Evolutionary conservation across 2,797 vertebrate genomes (phyloP), one percentile per base, ranked within the genome.

Genomic region (Salarias fasciatus): DNA sequence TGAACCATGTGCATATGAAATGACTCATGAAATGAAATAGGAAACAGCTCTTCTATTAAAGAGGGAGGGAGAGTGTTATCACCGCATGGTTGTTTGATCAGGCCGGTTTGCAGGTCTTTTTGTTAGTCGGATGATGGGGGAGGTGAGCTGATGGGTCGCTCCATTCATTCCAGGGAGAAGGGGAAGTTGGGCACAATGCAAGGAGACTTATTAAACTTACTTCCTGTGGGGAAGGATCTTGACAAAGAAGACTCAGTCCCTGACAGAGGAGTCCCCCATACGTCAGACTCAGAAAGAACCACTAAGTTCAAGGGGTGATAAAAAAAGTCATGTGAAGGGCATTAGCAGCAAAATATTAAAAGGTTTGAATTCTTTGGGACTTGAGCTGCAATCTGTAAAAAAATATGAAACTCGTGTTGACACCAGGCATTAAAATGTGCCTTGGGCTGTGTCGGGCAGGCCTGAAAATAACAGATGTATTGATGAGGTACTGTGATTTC

Each of bases 141-240:
- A 68, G 56, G 50, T 69, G 75, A 77, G 61, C 47, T 73, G 77
- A 89, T 83, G 81, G 76, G 69, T 72, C 51, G 42, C 79, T 63
- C 69, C 75, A 71, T 70, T 80, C 82, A 89, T 86, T 88, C 82
- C 72, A 65, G 65, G 73, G 63, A 74, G 64, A 15, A 3, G 14
- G 71, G 52, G 59, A 24, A 11, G 50, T 56, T 29, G 4, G 55
- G 60, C 75, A 64, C 18, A 24, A 24, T 24, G 18, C 18, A 24
- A 24, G 18, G 70, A 38, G 59, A 54, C 59, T 55, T 52, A 28
- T 36, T 36, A 68, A 85, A 97, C 97, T 97, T 96, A 99, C 97
- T 96, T 96, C 96, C 96, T 86, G 94, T 92, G 69, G 97, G 95
- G 82, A 97, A 97, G 75, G 94, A 84, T 89, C 93, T 94, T 12